Percentiles rank a stretch among this genome's conserved stretches.
These are phyloP conservation scores for Heteromyza rotundicornis DNA, from an alignment of 2,888 invertebrate species.

Conservation along the genomic window DNA sequence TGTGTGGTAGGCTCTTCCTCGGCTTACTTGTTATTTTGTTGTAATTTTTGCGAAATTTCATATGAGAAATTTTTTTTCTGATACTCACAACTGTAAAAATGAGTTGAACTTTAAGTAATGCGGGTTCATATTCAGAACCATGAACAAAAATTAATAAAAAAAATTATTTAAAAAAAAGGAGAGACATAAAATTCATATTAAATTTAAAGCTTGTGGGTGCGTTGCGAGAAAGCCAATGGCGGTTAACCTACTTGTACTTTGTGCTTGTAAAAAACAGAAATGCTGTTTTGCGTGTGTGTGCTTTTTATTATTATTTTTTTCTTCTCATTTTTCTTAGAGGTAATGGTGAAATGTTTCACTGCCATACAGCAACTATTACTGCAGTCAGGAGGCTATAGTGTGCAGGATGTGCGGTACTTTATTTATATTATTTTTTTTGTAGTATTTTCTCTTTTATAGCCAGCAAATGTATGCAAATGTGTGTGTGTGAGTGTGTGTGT, in stretches of 20 bases:
- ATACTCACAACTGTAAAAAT: neutral
- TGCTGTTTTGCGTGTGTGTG: no score
- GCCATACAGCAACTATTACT: neutral
- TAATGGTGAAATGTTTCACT: neutral
- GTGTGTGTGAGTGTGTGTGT: neutral
- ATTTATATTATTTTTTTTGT: neutral
- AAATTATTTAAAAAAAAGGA: no score
- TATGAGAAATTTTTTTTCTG: neutral
- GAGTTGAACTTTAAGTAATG: slow-evolving; percentile 3
- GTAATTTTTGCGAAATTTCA: neutral
- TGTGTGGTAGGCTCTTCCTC: neutral
- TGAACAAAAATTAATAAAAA: no score
- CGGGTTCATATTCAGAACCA: no score
- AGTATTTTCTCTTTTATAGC: neutral
- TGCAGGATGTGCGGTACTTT: no score
- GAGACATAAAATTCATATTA: slow-evolving; percentile 52
- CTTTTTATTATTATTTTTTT: no score
- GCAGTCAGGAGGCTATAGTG: no score
- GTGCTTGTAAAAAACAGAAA: no score
- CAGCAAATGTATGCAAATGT: neutral
- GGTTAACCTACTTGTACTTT: slow-evolving; percentile 41
- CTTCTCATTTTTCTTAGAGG: no score
- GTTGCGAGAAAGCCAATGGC: slow-evolving; percentile 39
- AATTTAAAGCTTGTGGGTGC: slow-evolving; percentile 36
- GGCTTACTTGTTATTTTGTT: neutral